phyloP scores from a whole-genome alignment of 2,888 invertebrate species.

The Cremastobaeus sp. region DNA sequence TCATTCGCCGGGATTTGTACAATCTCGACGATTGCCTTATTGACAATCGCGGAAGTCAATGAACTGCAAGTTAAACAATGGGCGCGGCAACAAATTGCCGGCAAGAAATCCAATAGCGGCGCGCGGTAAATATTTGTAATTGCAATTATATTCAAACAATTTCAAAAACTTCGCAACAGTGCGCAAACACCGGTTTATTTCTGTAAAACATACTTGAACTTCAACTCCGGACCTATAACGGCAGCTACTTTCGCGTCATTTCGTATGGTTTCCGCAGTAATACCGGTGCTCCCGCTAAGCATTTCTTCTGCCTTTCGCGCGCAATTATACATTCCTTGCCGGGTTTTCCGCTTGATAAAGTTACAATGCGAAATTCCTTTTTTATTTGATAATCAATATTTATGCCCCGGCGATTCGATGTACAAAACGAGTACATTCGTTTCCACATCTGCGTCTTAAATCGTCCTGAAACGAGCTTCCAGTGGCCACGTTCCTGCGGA shows the following conservation, averaged over 20 bases:
- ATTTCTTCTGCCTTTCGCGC: slow-evolving; percentile 9
- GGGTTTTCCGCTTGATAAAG: slow-evolving; percentile 7
- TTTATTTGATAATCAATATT: too few relatives aligned
- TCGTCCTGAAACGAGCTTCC: too few relatives aligned
- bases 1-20: too few relatives aligned
- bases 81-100: background rate
- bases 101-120: background rate
- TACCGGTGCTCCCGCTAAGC: slow-evolving; percentile 19
- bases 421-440: too few relatives aligned
- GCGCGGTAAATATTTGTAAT: slow-evolving; percentile 28
- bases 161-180: slow-evolving; percentile 10
- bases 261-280: slow-evolving; percentile 14
- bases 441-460: too few relatives aligned
- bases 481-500: too few relatives aligned
- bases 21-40: too few relatives aligned
- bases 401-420: too few relatives aligned
- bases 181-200: slow-evolving; percentile 15
- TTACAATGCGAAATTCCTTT: too few relatives aligned
- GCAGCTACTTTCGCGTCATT: slow-evolving; percentile 19
- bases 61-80: background rate
- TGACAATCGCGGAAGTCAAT: too few relatives aligned
- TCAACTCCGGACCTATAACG: slow-evolving; percentile 2
- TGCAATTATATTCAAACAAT: slow-evolving; percentile 18
- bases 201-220: slow-evolving; percentile 14
- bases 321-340: slow-evolving; percentile 15